Evolutionary conservation across 2,888 invertebrate species (phyloP).

Genomic region (Sphaeridia pumilis): DNA sequence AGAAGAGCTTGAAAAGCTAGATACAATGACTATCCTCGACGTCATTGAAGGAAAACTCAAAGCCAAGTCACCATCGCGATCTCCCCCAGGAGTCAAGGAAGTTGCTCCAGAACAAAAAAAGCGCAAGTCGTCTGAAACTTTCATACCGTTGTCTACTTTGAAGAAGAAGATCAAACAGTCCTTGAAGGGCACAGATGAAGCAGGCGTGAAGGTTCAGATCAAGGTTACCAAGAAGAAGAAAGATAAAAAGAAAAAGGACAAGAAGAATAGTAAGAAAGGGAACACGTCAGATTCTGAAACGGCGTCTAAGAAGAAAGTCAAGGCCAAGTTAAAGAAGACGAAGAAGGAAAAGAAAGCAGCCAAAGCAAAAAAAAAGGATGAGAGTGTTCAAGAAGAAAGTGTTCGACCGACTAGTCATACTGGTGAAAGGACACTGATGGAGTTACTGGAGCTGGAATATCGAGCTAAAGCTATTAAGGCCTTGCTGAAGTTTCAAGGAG

Average conservation of each 20-base stretch:
- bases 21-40: slow-evolving; percentile 39
- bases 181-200: background rate
- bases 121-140: background rate
- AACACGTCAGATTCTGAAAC: background rate
- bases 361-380: slow-evolving; percentile 2
- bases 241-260: background rate
- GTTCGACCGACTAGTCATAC: slow-evolving; percentile 3
- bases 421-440: slow-evolving; percentile 37
- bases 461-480: slow-evolving; percentile 43
- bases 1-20: slow-evolving; percentile 41
- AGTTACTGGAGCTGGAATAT: slow-evolving; percentile 43
- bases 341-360: slow-evolving; percentile 14
- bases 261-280: background rate
- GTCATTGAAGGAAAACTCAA: slow-evolving; percentile 38
- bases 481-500: slow-evolving; percentile 39
- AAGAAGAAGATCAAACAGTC: slow-evolving; percentile 16
- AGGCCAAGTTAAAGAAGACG: slow-evolving; percentile 2
- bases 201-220: background rate
- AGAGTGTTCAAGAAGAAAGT: background rate
- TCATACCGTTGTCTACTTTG: background rate
- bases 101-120: background rate
- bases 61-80: background rate
- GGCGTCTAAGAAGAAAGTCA: background rate
- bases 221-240: background rate
- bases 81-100: background rate